Conservation (phyloP, 2,113 vertebrate species). For the Myocastor coypus region DNA sequence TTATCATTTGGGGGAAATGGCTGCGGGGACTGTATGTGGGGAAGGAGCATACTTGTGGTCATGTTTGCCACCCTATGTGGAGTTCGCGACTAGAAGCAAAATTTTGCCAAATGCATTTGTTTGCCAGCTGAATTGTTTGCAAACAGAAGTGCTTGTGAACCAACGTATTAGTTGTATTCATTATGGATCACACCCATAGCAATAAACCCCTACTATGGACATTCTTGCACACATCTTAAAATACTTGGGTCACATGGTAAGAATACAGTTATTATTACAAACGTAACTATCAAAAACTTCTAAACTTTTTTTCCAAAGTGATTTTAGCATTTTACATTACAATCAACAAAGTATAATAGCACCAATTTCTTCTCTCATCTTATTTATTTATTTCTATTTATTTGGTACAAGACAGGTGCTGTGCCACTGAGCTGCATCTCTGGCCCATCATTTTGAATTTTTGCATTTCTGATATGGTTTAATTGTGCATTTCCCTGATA, state of each 20-base stretch:
- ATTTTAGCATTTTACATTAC: not conserved
- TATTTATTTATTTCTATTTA: too few relatives aligned
- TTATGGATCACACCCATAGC: not conserved
- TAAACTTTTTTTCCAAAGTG: not conserved
- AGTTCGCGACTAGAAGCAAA: not conserved
- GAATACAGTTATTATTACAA: conserved; percentile 19
- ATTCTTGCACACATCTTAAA: not conserved
- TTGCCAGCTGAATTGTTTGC: not conserved
- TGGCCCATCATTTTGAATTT: not conserved
- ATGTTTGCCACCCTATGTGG: not conserved
- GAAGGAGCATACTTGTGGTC: not conserved
- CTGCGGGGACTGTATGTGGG: not conserved
- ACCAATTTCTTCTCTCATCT: not conserved
- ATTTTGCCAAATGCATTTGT: not conserved
- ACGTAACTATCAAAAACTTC: not conserved
- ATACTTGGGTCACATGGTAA: not conserved
- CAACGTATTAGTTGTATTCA: not conserved
- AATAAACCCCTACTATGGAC: not conserved
- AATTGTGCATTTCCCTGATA: conserved; percentile 19
- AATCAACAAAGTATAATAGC: not conserved
- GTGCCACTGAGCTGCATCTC: too few relatives aligned
- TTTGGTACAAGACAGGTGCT: too few relatives aligned
- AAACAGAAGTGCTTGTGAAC: not conserved
- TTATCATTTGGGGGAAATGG: not conserved
- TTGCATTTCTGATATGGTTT: not conserved